Evolutionary conservation across 2,113 vertebrate species (phyloP).

Genomic region (Conger conger): DNA sequence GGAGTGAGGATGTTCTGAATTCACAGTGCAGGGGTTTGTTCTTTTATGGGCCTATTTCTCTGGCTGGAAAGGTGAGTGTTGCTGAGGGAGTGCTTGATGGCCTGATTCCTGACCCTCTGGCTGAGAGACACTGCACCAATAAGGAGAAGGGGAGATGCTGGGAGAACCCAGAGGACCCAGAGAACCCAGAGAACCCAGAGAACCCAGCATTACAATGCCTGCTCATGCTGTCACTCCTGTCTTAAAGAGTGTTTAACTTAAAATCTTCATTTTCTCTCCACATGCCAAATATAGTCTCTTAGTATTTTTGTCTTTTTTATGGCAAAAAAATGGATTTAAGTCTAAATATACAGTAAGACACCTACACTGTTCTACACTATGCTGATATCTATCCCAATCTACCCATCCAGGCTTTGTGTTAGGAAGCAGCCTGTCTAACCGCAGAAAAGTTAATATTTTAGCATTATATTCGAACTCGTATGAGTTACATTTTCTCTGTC

Average conservation of each 20-base stretch:
- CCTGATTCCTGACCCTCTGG: constrained; percentile 12
- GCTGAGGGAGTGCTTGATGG: neutral
- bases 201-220: neutral
- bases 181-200: neutral
- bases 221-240: neutral
- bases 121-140: neutral
- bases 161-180: neutral
- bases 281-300: too few species aligned
- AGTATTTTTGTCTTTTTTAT: too few species aligned
- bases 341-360: too few species aligned
- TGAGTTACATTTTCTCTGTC: constrained; percentile 3
- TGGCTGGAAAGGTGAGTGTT: neutral
- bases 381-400: constrained; percentile 10
- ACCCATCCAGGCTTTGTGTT: neutral
- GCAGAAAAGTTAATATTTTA: neutral
- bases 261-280: too few species aligned
- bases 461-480: neutral
- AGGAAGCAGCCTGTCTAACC: neutral
- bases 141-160: neutral
- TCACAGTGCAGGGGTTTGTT: neutral
- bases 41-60: neutral
- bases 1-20: neutral
- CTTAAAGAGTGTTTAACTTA: too few species aligned
- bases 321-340: too few species aligned
- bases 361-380: too few species aligned